phyloP scores from a whole-genome alignment of 1,140 invertebrate genomes.

The Monomorium pharaonis region DNA sequence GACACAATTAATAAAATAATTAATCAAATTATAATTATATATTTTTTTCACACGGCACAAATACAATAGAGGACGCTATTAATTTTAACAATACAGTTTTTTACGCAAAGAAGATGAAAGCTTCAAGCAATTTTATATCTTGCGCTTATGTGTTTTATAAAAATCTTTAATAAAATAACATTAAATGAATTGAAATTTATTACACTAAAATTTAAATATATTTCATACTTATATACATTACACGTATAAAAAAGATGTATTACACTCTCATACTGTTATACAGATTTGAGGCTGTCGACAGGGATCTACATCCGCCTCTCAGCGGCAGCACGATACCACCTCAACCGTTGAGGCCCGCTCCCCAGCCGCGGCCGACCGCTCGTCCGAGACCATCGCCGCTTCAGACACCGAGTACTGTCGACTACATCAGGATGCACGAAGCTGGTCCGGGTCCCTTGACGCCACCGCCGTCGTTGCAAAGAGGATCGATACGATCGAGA shows the following conservation, averaged over 20 bases:
- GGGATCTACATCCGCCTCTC: slow-evolving; percentile 81
- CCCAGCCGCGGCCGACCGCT: slow-evolving; percentile 79
- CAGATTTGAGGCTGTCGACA: slow-evolving; percentile 83
- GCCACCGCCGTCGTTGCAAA: slow-evolving; percentile 76
- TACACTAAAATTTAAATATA: neutral
- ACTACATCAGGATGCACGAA: slow-evolving; percentile 79
- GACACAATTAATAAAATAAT: neutral
- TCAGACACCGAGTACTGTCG: slow-evolving; percentile 73
- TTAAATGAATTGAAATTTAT: neutral
- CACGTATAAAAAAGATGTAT: neutral
- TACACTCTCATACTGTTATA: neutral
- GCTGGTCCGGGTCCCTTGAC: slow-evolving; percentile 76
- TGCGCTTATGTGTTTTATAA: neutral
- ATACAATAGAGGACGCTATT: neutral
- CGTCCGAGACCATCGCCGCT: slow-evolving; percentile 81
- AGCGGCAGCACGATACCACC: slow-evolving; percentile 83
- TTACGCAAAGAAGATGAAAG: neutral
- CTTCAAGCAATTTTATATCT: neutral
- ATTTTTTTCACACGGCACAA: neutral
- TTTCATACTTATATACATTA: neutral
- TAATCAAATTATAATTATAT: neutral
- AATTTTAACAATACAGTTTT: neutral
- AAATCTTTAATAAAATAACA: neutral
- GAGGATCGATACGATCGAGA: slow-evolving; percentile 65
- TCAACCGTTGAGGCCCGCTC: slow-evolving; percentile 86